Conservation (phyloP, 2,113 vertebrate species). For the Anolis sagrei region DNA sequence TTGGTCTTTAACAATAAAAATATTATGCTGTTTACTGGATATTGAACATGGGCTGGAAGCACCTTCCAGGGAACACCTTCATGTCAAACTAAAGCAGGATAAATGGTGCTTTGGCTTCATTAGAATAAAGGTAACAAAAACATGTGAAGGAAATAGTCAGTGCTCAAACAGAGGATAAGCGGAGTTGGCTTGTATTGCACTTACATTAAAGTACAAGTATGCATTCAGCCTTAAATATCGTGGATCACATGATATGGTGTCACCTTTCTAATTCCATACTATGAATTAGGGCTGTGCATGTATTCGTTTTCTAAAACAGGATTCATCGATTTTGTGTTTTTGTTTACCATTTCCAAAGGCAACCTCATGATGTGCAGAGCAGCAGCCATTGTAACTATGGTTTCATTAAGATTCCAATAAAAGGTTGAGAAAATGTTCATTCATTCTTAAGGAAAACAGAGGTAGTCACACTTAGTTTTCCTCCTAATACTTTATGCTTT, state of each 20-base stretch:
- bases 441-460: slow-evolving; percentile 75
- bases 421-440: slow-evolving; percentile 69
- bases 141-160: not conserved
- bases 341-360: too few relatives aligned
- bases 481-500: slow-evolving; percentile 74
- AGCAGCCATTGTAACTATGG: slow-evolving; percentile 76
- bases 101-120: not conserved
- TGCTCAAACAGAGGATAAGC: not conserved
- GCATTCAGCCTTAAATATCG: not conserved
- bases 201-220: slow-evolving; percentile 3
- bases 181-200: not conserved
- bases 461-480: slow-evolving; percentile 78
- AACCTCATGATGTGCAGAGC: too few relatives aligned
- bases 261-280: not conserved
- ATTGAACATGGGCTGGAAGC: not conserved
- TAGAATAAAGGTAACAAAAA: not conserved
- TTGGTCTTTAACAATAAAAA: too few relatives aligned
- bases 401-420: slow-evolving; percentile 81
- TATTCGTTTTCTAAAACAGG: too few relatives aligned
- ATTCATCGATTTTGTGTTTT: too few relatives aligned
- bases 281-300: not conserved
- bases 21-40: too few relatives aligned
- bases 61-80: not conserved
- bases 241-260: not conserved
- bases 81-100: not conserved